Base-by-base conservation (phyloP, 2,888 invertebrate genomes). In the Thymelicus acteon region DNA sequence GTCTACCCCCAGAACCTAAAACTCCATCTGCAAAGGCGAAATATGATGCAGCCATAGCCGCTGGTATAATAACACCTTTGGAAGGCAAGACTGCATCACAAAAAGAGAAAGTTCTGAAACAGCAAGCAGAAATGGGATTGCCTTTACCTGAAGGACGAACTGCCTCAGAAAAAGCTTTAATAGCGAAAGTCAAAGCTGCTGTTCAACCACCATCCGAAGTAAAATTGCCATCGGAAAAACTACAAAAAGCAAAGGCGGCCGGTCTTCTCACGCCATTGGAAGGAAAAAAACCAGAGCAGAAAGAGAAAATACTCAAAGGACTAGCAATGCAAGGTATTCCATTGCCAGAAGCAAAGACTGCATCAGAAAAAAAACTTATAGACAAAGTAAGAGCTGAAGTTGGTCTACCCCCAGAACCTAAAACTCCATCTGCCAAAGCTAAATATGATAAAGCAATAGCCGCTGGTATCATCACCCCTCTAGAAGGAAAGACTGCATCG, bases 381-480 rank as follows among this genome's bases (percentile, higher is more conserved):
- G 58, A 70, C n/a, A 79, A 75, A 75, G 48, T 79, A 0, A 74
- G 72, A 61, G 71, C 78, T 7, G 80, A 82, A 72, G 71, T 76
- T 61, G 80, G 79, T n/a, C 72, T 82, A 63, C 80, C 80, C 0
- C 74, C 81, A n/a, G 74, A 78, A 72, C 79, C 79, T 37, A 80
- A 63, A 73, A 83, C 85, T 37, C 52, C 77, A n/a, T 82, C 83
- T 10, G 80, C 80, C 72, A 81, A 80, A 71, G 79, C 44, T 12
- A 80, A 76, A 62, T 80, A 44, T 0, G 77, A 75, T 7, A 81
- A 80, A 73, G 85, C 85, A 6, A 85, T 78, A 76, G 80, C 81
- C 8, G 80, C 79, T 8, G 85, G 86, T 0, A 72, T 86, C 13
- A 73, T 85, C 5, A 83, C 85, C 0, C 85, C 85, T 7, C 75